Conservation (phyloP, 2,888 invertebrate species). For the Micropterix aruncella region DNA sequence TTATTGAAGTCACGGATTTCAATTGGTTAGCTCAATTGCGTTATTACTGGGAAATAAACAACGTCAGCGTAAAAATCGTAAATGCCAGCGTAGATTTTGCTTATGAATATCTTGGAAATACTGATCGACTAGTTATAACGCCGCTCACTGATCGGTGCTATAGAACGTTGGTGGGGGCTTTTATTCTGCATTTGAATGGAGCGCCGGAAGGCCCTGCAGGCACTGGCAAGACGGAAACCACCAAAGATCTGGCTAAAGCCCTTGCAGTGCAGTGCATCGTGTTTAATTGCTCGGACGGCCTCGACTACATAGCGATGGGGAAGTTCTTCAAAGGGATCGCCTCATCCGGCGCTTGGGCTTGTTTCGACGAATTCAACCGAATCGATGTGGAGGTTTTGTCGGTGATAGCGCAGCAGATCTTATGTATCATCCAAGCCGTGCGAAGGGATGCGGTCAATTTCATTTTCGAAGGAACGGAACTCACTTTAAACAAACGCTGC, state of each 20-base stretch:
- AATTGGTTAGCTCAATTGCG: slow-evolving; percentile 58
- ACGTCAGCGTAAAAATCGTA: slow-evolving; percentile 43
- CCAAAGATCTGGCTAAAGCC: slow-evolving; percentile 70
- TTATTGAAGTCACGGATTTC: slow-evolving; percentile 46
- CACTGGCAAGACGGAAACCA: slow-evolving; percentile 69
- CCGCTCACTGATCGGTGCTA: slow-evolving; percentile 51
- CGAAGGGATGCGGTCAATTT: slow-evolving; percentile 38
- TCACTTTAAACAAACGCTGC: slow-evolving; percentile 42
- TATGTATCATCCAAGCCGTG: slow-evolving; percentile 51
- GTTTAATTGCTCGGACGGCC: slow-evolving; percentile 59
- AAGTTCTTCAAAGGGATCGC: slow-evolving; percentile 59
- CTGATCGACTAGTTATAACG: slow-evolving; percentile 43
- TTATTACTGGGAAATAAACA: slow-evolving; percentile 50
- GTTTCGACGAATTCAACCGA: slow-evolving; percentile 62
- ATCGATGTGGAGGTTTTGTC: slow-evolving; percentile 59
- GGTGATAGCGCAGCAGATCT: slow-evolving; percentile 57
- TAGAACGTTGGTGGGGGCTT: slow-evolving; percentile 55
- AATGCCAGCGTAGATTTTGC: slow-evolving; percentile 53
- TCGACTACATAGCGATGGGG: slow-evolving; percentile 60
- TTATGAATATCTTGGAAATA: slow-evolving; percentile 62
- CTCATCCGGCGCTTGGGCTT: slow-evolving; percentile 60
- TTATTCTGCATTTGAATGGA: slow-evolving; percentile 54
- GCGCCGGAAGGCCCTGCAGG: slow-evolving; percentile 58
- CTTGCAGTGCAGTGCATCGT: slow-evolving; percentile 65
- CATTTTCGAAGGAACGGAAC: slow-evolving; percentile 45